A percentile compares a stretch with the other conserved stretches of the same genome.
Evolutionary conservation across 2,888 invertebrate genomes (phyloP).

Genomic region (Candidula unifasciata): DNA sequence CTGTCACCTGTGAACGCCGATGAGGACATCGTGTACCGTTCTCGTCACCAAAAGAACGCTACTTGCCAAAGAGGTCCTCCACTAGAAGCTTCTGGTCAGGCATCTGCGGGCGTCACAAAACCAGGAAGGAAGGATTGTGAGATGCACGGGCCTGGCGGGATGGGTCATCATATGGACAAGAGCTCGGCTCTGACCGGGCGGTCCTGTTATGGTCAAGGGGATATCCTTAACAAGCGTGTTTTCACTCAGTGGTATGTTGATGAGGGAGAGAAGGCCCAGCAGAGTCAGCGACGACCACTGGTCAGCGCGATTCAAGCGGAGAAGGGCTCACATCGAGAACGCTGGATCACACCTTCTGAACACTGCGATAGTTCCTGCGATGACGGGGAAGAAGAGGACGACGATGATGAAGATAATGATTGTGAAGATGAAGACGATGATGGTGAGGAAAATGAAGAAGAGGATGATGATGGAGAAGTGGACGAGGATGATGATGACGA

Average conservation of each 20-base stretch:
- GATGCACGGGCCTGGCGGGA: not conserved
- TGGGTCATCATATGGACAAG: slow-evolving; percentile 4
- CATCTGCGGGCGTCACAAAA: not conserved
- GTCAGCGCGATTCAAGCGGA: not conserved
- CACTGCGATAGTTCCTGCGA: slow-evolving; percentile 6
- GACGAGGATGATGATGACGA: slow-evolving; percentile 25
- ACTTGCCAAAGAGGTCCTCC: not conserved
- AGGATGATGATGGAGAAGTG: slow-evolving; percentile 21
- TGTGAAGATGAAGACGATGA: slow-evolving; percentile 35
- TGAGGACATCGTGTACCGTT: not conserved
- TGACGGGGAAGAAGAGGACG: slow-evolving; percentile 21
- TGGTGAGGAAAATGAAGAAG: slow-evolving; percentile 35
- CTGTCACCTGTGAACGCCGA: slow-evolving; percentile 8
- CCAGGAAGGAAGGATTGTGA: slow-evolving; percentile 5
- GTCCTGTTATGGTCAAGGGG: slow-evolving; percentile 36
- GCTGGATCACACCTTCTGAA: not conserved
- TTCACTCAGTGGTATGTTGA: slow-evolving; percentile 45
- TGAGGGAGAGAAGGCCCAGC: slow-evolving; percentile 1
- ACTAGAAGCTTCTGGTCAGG: not conserved
- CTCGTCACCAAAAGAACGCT: not conserved
- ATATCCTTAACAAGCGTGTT: slow-evolving; percentile 14
- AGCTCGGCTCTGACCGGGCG: not conserved
- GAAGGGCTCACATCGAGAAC: not conserved
- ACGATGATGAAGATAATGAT: slow-evolving; percentile 3
- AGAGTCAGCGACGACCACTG: not conserved